These are phyloP conservation scores for Lytechinus pictus DNA, from an alignment of 35 echinoderm and acorn worm species.

Conservation along the genomic window DNA sequence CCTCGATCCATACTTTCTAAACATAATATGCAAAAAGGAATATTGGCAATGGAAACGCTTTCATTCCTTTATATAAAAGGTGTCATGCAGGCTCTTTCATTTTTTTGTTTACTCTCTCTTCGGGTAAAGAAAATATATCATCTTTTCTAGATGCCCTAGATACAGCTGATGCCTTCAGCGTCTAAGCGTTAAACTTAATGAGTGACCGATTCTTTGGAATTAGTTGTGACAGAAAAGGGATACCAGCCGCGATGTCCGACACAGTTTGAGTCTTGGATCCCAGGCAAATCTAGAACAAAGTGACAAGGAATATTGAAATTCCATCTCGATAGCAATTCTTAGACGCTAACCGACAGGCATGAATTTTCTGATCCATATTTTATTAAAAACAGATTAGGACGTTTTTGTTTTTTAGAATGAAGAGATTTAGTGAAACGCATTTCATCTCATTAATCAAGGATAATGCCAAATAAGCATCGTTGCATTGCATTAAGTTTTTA, in stretches of 20 bases:
- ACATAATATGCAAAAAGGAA: neutral
- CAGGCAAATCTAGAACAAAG: neutral
- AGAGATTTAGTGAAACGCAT: too few relatives aligned
- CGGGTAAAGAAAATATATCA: neutral
- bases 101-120: neutral
- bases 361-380: neutral
- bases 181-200: conserved; percentile 4
- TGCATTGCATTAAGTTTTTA: too few relatives aligned
- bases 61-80: neutral
- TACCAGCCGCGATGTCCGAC: conserved; percentile 5
- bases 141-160: neutral
- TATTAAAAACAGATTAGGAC: neutral
- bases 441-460: too few relatives aligned
- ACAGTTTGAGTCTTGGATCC: neutral
- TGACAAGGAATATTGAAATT: conserved; percentile 12
- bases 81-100: neutral
- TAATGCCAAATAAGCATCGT: too few relatives aligned
- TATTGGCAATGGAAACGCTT: neutral
- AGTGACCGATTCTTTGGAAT: neutral
- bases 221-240: neutral
- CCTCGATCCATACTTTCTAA: neutral
- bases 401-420: neutral
- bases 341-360: neutral
- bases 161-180: neutral
- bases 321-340: neutral